Percentiles rank a stretch among this genome's conserved stretches.
Evolutionary conservation across 1,140 invertebrate genomes (phyloP).

Genomic region (Aphidius ervi): DNA sequence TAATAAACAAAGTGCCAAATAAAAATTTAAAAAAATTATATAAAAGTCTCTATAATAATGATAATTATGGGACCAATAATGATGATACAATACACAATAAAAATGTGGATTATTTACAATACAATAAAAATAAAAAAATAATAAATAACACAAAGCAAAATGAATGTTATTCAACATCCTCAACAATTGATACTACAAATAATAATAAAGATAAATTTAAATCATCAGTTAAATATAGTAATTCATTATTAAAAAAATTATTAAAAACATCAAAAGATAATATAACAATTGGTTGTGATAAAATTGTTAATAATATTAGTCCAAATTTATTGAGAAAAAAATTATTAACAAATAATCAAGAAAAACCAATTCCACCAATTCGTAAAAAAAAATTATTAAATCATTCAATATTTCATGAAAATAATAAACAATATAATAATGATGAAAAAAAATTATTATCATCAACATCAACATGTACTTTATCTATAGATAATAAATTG

Average conservation of each 20-base stretch:
- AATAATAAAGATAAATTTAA: slow-evolving; percentile 1
- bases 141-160: not conserved
- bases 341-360: slow-evolving; percentile 21
- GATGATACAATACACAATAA: not conserved
- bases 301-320: slow-evolving; percentile 36
- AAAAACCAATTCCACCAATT: slow-evolving; percentile 30
- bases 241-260: slow-evolving; percentile 36
- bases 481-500: no score
- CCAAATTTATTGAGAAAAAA: slow-evolving; percentile 28
- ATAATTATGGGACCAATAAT: slow-evolving; percentile 9
- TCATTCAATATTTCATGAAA: not conserved
- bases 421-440: no score
- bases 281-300: slow-evolving; percentile 32
- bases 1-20: not conserved
- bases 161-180: not conserved
- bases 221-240: slow-evolving; percentile 20
- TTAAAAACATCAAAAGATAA: slow-evolving; percentile 35
- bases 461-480: no score
- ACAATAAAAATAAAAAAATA: not conserved
- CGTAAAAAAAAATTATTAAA: slow-evolving; percentile 17
- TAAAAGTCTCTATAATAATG: not conserved
- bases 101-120: not conserved
- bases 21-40: slow-evolving; percentile 3
- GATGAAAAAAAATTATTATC: no score
- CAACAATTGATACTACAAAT: slow-evolving; percentile 10